Conservation (phyloP, 92 coral and sea anemone genomes). For the Anthopleura xanthogrammica region DNA sequence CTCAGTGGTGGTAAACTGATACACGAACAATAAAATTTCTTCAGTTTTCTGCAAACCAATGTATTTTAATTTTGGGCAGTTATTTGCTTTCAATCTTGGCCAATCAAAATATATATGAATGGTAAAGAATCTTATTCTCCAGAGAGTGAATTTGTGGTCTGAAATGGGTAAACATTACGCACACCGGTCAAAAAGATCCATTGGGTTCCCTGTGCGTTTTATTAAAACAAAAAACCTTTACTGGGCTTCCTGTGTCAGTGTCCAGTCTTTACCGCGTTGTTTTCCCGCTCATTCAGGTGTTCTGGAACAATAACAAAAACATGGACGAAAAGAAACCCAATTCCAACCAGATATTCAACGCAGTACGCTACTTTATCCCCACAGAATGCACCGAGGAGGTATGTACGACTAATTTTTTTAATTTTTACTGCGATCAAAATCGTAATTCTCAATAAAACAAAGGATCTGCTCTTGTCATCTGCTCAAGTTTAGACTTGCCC, state of each 20-base stretch:
- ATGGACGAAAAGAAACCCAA: constrained; percentile 21
- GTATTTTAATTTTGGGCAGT: too few species aligned
- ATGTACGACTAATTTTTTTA: background rate
- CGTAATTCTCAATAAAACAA: background rate
- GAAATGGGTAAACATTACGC: too few species aligned
- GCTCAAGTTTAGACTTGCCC: too few species aligned
- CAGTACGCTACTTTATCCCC: constrained; percentile 69
- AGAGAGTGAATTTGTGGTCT: too few species aligned
- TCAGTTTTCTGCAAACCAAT: too few species aligned
- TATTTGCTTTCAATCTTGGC: too few species aligned
- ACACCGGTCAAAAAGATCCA: too few species aligned
- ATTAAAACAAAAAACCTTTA: too few species aligned
- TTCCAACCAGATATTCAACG: constrained; percentile 43
- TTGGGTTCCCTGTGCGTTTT: background rate
- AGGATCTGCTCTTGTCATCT: background rate
- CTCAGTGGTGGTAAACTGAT: too few species aligned
- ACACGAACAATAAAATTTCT: too few species aligned
- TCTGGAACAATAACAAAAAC: constrained; percentile 18
- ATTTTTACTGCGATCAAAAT: background rate
- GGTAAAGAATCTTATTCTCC: too few species aligned
- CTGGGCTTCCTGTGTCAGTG: constrained; percentile 16
- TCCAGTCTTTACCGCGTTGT: constrained; percentile 8
- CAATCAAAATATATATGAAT: too few species aligned
- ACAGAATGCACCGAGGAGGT: constrained; percentile 75
- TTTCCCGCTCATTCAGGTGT: constrained; percentile 27